phyloP scores from a whole-genome alignment of 2,113 vertebrate genomes.

The Ptilorrhoa leucosticta region DNA sequence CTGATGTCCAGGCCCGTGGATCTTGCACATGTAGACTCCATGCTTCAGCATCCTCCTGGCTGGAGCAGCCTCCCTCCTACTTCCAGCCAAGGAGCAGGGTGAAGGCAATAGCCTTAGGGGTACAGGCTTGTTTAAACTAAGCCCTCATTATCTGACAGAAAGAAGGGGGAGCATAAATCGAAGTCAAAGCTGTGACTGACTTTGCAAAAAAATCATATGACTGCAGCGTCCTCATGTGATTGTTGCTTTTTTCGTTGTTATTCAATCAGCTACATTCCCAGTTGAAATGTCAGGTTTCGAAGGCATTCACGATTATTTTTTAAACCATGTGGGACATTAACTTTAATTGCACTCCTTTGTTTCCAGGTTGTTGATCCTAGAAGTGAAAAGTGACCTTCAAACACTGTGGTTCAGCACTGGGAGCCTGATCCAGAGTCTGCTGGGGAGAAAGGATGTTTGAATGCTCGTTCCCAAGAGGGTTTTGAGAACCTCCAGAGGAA shows the following conservation, averaged over 20 bases:
- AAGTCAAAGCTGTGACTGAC: slow-evolving; percentile 16
- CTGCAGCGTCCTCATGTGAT: slow-evolving; percentile 48
- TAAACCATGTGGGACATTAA: neutral
- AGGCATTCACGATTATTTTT: slow-evolving; percentile 12
- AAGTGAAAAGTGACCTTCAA: slow-evolving; percentile 33
- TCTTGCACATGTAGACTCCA: neutral
- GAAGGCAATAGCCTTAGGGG: neutral
- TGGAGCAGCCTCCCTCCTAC: neutral
- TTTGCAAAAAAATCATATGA: slow-evolving; percentile 53
- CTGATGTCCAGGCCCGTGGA: neutral
- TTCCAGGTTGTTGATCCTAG: slow-evolving; percentile 15
- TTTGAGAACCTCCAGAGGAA: slow-evolving; percentile 17
- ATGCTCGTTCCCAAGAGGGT: neutral
- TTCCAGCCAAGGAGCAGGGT: neutral
- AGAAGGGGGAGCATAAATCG: neutral
- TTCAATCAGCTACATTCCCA: neutral
- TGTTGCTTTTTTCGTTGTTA: slow-evolving; percentile 4
- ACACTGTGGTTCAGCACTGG: neutral
- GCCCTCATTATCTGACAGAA: slow-evolving; percentile 30
- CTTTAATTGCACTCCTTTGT: neutral
- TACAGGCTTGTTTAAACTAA: slow-evolving; percentile 42
- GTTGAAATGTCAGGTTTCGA: slow-evolving; percentile 1
- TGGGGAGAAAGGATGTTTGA: neutral
- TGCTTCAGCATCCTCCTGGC: neutral
- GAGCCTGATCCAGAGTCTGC: neutral